Evolutionary conservation across 92 coral and sea anemone genomes (phyloP).

Genomic region (Ricordea florida): DNA sequence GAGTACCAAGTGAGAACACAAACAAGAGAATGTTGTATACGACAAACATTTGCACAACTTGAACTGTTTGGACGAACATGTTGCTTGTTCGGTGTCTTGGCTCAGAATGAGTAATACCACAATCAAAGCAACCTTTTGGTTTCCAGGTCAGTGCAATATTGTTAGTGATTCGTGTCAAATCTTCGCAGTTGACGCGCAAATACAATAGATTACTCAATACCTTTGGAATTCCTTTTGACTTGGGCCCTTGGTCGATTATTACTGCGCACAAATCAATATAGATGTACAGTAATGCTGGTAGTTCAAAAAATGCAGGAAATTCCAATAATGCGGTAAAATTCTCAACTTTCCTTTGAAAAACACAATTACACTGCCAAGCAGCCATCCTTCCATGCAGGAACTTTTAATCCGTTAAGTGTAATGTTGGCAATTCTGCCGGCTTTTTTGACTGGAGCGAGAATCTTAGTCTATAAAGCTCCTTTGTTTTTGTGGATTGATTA

Average conservation of each 20-base stretch:
- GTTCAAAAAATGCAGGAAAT: slow-evolving; percentile 20
- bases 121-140: background rate
- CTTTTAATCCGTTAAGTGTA: too few relatives aligned
- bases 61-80: slow-evolving; percentile 16
- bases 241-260: background rate
- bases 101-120: background rate
- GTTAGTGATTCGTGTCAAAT: slow-evolving; percentile 13
- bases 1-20: slow-evolving; percentile 50
- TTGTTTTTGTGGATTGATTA: too few relatives aligned
- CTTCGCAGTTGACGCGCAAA: slow-evolving; percentile 8
- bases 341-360: background rate
- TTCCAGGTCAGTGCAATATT: background rate
- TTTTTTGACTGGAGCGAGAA: too few relatives aligned
- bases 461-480: too few relatives aligned
- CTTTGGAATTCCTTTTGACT: slow-evolving; percentile 3
- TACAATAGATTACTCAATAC: slow-evolving; percentile 28
- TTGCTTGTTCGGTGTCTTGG: background rate
- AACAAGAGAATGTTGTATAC: slow-evolving; percentile 36
- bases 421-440: too few relatives aligned
- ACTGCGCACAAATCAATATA: slow-evolving; percentile 10
- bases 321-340: background rate
- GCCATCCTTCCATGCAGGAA: too few relatives aligned
- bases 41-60: slow-evolving; percentile 17
- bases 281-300: background rate
- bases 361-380: background rate